Evolutionary conservation across 2,113 vertebrate species (phyloP).

Genomic region (Dromas ardeola): DNA sequence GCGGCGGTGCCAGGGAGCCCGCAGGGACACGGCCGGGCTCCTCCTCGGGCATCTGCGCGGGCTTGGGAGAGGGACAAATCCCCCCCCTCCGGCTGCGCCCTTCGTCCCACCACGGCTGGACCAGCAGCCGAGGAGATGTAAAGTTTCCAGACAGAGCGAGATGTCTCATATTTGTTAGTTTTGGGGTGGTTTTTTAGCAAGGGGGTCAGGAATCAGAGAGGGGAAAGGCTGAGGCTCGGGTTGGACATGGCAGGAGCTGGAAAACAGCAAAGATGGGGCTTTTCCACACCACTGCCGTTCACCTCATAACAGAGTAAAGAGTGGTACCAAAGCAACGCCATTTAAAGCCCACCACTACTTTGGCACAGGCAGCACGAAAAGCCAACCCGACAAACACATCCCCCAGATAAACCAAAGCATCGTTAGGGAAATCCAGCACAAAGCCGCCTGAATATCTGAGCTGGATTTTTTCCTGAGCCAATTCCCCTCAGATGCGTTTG

Average conservation of each 20-base stretch:
- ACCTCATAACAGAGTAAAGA: fast-evolving
- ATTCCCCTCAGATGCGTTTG: background rate
- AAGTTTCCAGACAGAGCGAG: background rate
- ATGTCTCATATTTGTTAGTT: fast-evolving
- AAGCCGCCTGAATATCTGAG: background rate
- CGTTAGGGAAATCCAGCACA: background rate
- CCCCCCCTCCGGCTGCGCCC: background rate
- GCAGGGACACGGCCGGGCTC: fast-evolving
- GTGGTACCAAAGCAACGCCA: background rate
- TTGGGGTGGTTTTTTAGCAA: background rate
- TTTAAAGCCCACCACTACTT: background rate
- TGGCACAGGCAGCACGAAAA: background rate
- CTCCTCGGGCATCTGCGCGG: fast-evolving
- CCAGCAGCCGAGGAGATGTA: background rate
- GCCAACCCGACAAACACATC: background rate
- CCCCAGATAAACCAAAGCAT: background rate
- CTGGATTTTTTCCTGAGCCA: background rate
- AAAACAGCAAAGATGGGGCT: background rate
- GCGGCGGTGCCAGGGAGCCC: fast-evolving
- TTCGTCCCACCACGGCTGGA: background rate
- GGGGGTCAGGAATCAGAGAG: background rate
- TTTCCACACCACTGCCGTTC: background rate
- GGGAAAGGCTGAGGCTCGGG: background rate
- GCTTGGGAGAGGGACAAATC: background rate
- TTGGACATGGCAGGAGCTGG: background rate